These are phyloP conservation scores for Fregata magnificens DNA, from an alignment of 2,113 vertebrate species.

Conservation along the genomic window DNA sequence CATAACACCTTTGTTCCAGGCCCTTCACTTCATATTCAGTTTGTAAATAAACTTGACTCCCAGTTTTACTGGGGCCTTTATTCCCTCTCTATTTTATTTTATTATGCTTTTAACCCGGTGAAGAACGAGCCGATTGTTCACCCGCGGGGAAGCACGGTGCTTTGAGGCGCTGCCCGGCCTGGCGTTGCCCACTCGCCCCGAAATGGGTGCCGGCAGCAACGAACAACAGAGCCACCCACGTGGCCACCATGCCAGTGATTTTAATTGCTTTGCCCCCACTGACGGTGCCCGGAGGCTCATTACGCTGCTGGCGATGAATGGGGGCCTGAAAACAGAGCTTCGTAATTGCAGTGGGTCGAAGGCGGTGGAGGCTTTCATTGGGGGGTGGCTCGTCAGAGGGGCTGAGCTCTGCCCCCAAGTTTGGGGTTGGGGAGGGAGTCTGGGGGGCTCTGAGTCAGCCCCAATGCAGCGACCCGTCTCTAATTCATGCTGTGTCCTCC, in stretches of 20 bases:
- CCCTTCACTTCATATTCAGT: constrained; percentile 28
- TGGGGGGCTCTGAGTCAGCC: neutral
- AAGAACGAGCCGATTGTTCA: constrained; percentile 29
- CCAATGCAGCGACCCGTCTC: rapidly evolving
- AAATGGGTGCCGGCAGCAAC: neutral
- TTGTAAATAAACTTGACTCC: constrained; percentile 61
- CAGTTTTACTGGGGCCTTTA: neutral
- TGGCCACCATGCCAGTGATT: neutral
- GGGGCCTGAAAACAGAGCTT: neutral
- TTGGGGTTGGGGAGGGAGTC: neutral
- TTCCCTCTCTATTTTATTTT: neutral
- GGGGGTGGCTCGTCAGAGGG: neutral
- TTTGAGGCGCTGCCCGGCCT: neutral
- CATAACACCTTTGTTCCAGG: constrained; percentile 50
- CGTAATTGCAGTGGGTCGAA: neutral
- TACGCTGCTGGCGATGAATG: neutral
- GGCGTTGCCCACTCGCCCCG: neutral
- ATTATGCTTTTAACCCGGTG: neutral
- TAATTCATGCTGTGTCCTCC: rapidly evolving
- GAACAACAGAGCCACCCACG: neutral
- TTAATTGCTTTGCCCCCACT: neutral
- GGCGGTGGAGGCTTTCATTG: rapidly evolving
- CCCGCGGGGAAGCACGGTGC: neutral
- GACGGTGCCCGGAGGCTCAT: neutral
- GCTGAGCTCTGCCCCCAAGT: neutral